phyloP scores from a whole-genome alignment of 2,888 invertebrate species.

The Hypselothyrea guttata region DNA sequence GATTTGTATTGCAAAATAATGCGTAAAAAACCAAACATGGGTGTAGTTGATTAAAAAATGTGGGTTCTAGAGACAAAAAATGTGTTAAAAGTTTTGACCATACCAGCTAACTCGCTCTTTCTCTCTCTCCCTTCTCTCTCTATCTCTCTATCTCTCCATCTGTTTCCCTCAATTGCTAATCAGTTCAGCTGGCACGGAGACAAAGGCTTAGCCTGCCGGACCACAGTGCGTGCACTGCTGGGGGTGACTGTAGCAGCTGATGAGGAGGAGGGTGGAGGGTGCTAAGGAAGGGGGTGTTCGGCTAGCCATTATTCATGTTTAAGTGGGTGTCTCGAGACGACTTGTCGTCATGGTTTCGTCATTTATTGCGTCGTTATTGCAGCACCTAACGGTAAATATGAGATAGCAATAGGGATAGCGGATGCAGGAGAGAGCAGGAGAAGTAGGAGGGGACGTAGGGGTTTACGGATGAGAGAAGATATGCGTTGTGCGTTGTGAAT shows the following conservation, averaged over 20 bases:
- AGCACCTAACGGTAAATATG: slow-evolving; percentile 57
- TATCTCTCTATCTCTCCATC: neutral
- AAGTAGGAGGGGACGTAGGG: neutral
- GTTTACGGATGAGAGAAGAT: neutral
- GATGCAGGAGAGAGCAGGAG: neutral
- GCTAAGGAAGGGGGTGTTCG: neutral
- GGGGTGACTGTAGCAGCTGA: too few relatives aligned
- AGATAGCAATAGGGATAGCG: neutral
- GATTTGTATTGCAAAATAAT: too few relatives aligned
- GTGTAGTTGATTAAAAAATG: too few relatives aligned
- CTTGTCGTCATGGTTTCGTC: slow-evolving; percentile 69
- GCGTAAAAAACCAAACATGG: too few relatives aligned
- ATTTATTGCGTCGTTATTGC: slow-evolving; percentile 74
- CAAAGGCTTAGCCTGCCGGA: slow-evolving; percentile 19
- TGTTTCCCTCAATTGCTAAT: neutral
- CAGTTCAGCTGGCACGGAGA: slow-evolving; percentile 7
- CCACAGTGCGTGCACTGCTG: neutral
- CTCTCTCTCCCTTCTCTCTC: too few relatives aligned
- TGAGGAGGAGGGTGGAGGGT: neutral
- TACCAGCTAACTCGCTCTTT: too few relatives aligned
- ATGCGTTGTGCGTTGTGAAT: slow-evolving; percentile 41
- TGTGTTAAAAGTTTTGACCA: too few relatives aligned
- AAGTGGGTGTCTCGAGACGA: slow-evolving; percentile 64
- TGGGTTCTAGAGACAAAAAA: too few relatives aligned
- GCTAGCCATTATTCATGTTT: slow-evolving; percentile 69